These are phyloP conservation scores for Sminthopsis crassicaudata DNA, from an alignment of 2,113 vertebrate species.

Conservation along the genomic window DNA sequence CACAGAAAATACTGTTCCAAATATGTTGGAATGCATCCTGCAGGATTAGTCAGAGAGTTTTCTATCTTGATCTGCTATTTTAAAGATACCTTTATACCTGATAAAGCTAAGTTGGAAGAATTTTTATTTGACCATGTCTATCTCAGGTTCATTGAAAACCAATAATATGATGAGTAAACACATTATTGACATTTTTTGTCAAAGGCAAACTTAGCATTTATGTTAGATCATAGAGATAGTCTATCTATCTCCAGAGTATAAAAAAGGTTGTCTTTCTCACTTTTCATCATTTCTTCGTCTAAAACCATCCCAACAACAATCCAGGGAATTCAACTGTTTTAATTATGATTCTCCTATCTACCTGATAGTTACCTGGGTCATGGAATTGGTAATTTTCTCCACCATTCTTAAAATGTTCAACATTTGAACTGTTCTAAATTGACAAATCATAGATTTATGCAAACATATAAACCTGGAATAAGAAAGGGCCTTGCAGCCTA, in stretches of 20 bases:
- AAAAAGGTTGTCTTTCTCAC: background rate
- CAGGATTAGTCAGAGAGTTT: constrained; percentile 66
- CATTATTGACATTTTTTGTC: constrained; percentile 80
- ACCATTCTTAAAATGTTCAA: background rate
- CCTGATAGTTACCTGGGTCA: background rate
- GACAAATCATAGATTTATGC: background rate
- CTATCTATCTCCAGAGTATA: background rate
- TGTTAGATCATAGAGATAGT: background rate
- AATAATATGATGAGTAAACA: constrained; percentile 81
- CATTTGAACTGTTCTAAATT: background rate
- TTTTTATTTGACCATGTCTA: constrained; percentile 75
- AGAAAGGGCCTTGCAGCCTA: background rate
- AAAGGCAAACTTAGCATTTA: constrained; percentile 67
- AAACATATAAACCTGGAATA: background rate
- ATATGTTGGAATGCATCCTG: constrained; percentile 74
- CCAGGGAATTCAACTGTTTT: background rate
- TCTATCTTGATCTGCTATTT: constrained; percentile 76
- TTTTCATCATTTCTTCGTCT: background rate
- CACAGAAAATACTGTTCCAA: constrained; percentile 50
- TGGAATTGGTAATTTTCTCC: background rate
- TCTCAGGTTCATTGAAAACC: constrained; percentile 79
- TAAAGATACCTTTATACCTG: constrained; percentile 81
- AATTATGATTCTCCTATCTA: background rate
- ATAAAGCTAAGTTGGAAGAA: constrained; percentile 52
- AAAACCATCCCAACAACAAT: background rate